Evolutionary conservation across 35 echinoderm and acorn worm genomes (phyloP).

Genomic region (Ophioderma brevispina): DNA sequence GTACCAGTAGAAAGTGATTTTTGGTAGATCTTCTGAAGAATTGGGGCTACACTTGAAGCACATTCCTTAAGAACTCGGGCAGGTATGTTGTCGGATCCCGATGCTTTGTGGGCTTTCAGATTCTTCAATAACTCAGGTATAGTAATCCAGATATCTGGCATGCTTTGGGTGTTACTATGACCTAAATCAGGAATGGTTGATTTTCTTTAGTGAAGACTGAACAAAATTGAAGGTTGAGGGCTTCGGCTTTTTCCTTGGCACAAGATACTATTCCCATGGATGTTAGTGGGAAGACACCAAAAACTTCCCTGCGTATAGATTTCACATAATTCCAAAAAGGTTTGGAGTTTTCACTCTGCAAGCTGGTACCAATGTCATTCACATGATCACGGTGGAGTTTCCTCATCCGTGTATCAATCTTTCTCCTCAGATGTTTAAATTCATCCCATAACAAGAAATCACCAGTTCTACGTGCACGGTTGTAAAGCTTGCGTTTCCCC

Average conservation of each 20-base stretch:
- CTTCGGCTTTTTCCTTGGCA: conserved; percentile 29
- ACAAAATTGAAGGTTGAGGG: conserved; percentile 32
- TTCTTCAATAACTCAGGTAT: background rate
- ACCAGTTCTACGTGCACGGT: conserved; percentile 14
- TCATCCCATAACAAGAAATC: background rate
- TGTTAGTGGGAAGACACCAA: conserved; percentile 15
- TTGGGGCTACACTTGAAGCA: too few species aligned
- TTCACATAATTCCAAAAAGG: conserved; percentile 51
- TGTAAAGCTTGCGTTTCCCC: conserved; percentile 24
- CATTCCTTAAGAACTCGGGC: background rate
- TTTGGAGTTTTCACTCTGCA: conserved; percentile 29
- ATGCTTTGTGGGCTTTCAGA: background rate
- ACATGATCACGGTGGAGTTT: conserved; percentile 18
- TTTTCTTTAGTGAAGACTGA: conserved; percentile 38
- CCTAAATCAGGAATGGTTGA: background rate
- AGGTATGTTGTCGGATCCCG: background rate
- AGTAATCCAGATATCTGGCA: background rate
- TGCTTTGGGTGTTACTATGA: background rate
- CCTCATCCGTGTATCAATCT: conserved; percentile 7
- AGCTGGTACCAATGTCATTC: conserved; percentile 12
- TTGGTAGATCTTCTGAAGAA: too few species aligned
- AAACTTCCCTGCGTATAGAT: conserved; percentile 20
- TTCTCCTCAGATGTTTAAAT: background rate
- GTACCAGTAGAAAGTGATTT: too few species aligned
- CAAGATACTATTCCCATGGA: background rate